phyloP scores from a whole-genome alignment of 2,797 vertebrate species.

The Australoheros facetus region DNA sequence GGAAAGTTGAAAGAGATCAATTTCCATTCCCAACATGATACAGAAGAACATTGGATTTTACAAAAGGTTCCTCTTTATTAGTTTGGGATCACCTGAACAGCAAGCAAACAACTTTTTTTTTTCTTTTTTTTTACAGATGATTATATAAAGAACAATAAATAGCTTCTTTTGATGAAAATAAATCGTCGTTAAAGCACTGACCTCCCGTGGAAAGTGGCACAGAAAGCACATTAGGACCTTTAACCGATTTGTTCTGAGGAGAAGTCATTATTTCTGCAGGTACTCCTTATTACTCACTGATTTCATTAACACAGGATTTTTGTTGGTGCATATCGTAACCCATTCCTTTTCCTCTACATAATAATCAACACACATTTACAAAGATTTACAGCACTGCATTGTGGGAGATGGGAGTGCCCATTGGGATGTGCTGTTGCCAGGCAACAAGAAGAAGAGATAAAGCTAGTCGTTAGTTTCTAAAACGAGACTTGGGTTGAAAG shows the following conservation, averaged over 20 bases:
- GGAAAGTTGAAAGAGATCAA: slow-evolving; percentile 13
- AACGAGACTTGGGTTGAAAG: slow-evolving; percentile 73
- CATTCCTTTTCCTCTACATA: slow-evolving; percentile 76
- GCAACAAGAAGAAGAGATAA: slow-evolving; percentile 77
- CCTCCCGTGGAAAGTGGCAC: slow-evolving; percentile 70
- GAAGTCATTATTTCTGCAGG: slow-evolving; percentile 49
- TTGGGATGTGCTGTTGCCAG: slow-evolving; percentile 75
- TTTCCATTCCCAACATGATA: slow-evolving; percentile 66
- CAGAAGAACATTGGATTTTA: slow-evolving; percentile 82
- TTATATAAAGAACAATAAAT: slow-evolving; percentile 86
- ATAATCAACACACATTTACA: slow-evolving; percentile 91
- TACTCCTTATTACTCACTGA: slow-evolving; percentile 73
- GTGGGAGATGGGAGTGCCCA: slow-evolving; percentile 78
- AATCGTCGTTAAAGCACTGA: slow-evolving; percentile 65
- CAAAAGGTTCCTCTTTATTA: slow-evolving; percentile 86
- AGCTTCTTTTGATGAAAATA: slow-evolving; percentile 71
- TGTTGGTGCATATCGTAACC: slow-evolving; percentile 76
- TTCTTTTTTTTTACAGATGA: slow-evolving; percentile 69
- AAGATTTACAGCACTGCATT: slow-evolving; percentile 91
- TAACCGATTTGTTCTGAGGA: slow-evolving; percentile 50
- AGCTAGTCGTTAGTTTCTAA: slow-evolving; percentile 76
- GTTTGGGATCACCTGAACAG: slow-evolving; percentile 74
- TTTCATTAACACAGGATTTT: slow-evolving; percentile 77
- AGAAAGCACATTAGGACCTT: slow-evolving; percentile 58
- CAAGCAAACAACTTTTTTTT: slow-evolving; percentile 58